These are phyloP conservation scores for Sciurus vulgaris DNA, from an alignment of 2,797 vertebrate species.

Conservation along the genomic window DNA sequence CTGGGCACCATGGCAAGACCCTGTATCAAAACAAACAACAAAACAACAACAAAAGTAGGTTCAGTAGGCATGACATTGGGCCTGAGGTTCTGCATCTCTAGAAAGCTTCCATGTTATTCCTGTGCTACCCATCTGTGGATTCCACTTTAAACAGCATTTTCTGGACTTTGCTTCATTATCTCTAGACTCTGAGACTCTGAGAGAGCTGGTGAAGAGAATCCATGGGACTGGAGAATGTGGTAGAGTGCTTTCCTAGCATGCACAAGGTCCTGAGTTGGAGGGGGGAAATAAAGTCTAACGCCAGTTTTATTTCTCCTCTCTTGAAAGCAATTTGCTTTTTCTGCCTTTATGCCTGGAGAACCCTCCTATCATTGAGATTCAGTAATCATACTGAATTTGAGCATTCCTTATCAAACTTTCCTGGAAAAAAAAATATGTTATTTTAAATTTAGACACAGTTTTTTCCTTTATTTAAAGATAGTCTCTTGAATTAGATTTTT, in stretches of 20 bases:
- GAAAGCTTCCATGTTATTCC: not conserved
- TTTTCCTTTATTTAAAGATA: not conserved
- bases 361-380: not conserved
- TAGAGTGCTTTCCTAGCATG: not conserved
- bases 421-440: not conserved
- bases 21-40: not conserved
- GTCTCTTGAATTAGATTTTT: not conserved
- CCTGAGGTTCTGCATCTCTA: not conserved
- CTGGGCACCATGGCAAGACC: not conserved
- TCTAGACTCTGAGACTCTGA: not conserved
- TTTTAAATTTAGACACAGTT: conserved; percentile 2
- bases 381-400: not conserved
- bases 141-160: not conserved
- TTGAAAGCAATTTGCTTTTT: not conserved
- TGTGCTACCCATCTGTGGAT: not conserved
- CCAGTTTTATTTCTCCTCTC: not conserved
- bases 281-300: not conserved
- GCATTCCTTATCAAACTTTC: not conserved
- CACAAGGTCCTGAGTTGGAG: not conserved
- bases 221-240: not conserved
- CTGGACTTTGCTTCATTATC: not conserved
- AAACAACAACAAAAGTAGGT: not conserved
- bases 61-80: not conserved
- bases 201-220: not conserved
- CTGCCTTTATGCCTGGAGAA: not conserved